Conservation (phyloP, 2,888 invertebrate genomes). For the Sphecodes monilicornis region DNA sequence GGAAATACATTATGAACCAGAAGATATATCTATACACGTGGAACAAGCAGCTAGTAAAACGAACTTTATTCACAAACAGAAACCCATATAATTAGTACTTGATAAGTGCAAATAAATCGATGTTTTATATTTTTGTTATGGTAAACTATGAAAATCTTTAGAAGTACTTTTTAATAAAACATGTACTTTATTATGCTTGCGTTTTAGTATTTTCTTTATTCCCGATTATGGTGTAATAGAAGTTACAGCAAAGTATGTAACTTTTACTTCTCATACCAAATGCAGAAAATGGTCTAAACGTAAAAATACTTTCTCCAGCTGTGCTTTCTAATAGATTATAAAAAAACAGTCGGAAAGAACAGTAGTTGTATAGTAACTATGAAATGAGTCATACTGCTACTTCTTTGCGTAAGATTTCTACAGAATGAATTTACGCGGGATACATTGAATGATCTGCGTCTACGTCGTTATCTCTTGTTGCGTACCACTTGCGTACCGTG, state of each 20-base stretch:
- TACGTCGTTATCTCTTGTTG: conserved; percentile 31
- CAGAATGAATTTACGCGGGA: conserved; percentile 11
- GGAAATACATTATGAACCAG: conserved; percentile 59
- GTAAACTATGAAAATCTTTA: neutral
- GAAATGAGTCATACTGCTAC: neutral
- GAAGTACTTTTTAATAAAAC: conserved; percentile 25
- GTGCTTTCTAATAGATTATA: conserved; percentile 9
- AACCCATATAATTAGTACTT: conserved; percentile 6
- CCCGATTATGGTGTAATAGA: neutral
- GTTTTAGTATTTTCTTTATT: neutral
- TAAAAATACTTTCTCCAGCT: conserved; percentile 2
- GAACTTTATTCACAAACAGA: conserved; percentile 49
- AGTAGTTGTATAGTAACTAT: neutral
- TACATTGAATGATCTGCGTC: neutral
- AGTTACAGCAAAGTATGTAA: neutral
- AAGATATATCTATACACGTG: conserved; percentile 70
- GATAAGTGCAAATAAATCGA: conserved; percentile 20
- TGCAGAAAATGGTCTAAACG: neutral
- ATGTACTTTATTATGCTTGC: neutral
- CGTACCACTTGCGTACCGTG: conserved; percentile 26
- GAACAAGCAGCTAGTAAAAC: conserved; percentile 68
- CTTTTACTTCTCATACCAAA: neutral
- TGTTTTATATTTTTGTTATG: conserved; percentile 27
- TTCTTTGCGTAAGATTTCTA: conserved; percentile 18
- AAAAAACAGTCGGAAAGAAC: neutral